phyloP scores from a whole-genome alignment of 1,140 invertebrate genomes.

The Acromyrmex echinatior region DNA sequence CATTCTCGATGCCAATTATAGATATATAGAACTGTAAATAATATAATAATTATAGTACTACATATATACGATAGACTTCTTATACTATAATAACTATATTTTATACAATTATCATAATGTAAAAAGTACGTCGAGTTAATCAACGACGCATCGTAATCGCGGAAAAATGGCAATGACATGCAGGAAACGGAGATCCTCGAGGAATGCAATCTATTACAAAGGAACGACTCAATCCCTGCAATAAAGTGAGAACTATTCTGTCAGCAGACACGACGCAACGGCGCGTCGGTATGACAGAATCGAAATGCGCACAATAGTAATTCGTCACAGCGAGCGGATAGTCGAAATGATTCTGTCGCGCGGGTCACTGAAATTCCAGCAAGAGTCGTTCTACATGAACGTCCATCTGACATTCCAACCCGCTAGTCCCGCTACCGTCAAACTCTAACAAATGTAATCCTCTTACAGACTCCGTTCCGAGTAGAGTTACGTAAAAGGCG shows the following conservation, averaged over 20 bases:
- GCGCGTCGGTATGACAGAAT: constrained; percentile 9
- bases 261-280: not conserved
- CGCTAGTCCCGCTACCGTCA: constrained; percentile 37
- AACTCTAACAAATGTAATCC: constrained; percentile 58
- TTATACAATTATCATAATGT: not conserved
- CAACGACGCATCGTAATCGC: not conserved
- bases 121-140: not conserved
- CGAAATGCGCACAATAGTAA: constrained; percentile 55
- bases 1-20: no score
- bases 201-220: constrained; percentile 34
- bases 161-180: constrained; percentile 23
- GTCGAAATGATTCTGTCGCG: constrained; percentile 19
- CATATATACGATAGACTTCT: no score
- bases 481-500: constrained; percentile 38
- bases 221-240: not conserved
- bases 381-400: constrained; percentile 33
- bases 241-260: constrained; percentile 4
- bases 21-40: no score
- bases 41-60: no score
- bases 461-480: constrained; percentile 46
- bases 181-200: constrained; percentile 22
- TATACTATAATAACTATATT: no score
- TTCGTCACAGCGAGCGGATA: constrained; percentile 45
- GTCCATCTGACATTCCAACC: constrained; percentile 52
- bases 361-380: constrained; percentile 52